Evolutionary conservation across 1,140 invertebrate genomes (phyloP).

Genomic region (Antheraea mylitta): DNA sequence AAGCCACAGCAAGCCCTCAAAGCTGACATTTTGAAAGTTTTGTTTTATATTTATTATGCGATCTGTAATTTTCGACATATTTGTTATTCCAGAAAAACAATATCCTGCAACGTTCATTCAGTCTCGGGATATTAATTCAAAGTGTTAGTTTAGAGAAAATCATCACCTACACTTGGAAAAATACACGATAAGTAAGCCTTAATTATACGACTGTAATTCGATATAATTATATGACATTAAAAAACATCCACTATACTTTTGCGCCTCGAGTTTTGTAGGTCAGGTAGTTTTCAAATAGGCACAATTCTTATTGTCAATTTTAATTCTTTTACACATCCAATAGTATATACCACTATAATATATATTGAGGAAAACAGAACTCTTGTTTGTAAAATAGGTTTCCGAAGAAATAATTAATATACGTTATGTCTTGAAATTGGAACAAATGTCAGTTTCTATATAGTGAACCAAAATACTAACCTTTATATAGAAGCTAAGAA

Average conservation of each 20-base stretch:
- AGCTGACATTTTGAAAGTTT: slow-evolving; percentile 32
- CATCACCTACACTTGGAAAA: not conserved
- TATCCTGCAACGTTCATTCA: slow-evolving; percentile 9
- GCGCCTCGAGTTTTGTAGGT: not conserved
- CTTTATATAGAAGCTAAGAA: too few species aligned
- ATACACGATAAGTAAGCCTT: not conserved
- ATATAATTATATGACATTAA: not conserved
- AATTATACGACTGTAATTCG: not conserved
- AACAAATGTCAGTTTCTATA: too few species aligned
- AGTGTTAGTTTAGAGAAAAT: not conserved
- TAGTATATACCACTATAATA: too few species aligned
- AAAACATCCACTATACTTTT: not conserved
- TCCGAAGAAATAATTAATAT: too few species aligned
- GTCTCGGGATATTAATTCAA: not conserved
- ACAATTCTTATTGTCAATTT: not conserved
- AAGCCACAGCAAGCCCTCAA: slow-evolving; percentile 47
- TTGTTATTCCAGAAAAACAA: slow-evolving; percentile 4
- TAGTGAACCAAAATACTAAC: too few species aligned
- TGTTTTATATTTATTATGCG: slow-evolving; percentile 21
- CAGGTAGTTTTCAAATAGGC: not conserved
- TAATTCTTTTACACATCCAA: not conserved
- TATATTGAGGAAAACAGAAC: too few species aligned
- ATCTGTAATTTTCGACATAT: slow-evolving; percentile 18
- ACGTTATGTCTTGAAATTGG: too few species aligned
- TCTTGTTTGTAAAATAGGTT: too few species aligned